Percentiles rank a stretch among this genome's conserved stretches.
These are phyloP conservation scores for Prosopocoilus inquinatus DNA, from an alignment of 2,888 invertebrate genomes.

Conservation along the genomic window DNA sequence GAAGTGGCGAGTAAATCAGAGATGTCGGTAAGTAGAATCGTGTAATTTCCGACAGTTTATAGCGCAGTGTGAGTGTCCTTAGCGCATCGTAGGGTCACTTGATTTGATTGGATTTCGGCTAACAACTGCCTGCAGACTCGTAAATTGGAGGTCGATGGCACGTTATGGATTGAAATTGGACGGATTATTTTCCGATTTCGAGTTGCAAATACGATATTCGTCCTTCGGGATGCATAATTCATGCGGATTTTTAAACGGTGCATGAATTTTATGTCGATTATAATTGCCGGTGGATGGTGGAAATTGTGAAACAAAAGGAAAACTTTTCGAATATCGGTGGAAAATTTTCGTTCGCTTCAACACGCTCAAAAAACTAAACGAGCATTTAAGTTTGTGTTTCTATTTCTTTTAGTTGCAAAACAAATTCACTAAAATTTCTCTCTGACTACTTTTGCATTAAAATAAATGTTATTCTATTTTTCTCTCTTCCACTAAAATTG, in stretches of 20 bases:
- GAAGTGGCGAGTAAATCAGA: constrained; percentile 40
- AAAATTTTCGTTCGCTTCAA: too few relatives aligned
- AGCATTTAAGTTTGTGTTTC: too few relatives aligned
- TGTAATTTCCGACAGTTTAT: constrained; percentile 48
- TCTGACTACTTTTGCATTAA: too few relatives aligned
- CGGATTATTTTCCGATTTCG: constrained; percentile 35
- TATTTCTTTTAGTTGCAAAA: too few relatives aligned
- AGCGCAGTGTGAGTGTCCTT: constrained; percentile 36
- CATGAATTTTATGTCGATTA: constrained; percentile 11
- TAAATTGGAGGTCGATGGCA: constrained; percentile 45
- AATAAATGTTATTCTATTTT: too few relatives aligned
- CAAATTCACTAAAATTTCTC: too few relatives aligned
- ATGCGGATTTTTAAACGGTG: constrained; percentile 10
- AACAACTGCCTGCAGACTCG: constrained; percentile 44
- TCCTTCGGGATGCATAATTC: constrained; percentile 22
- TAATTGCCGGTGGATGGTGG: not conserved
- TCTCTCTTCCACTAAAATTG: too few relatives aligned
- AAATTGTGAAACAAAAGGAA: too few relatives aligned
- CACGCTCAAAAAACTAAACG: too few relatives aligned
- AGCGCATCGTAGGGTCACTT: constrained; percentile 39
- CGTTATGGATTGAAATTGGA: constrained; percentile 34
- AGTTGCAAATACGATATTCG: constrained; percentile 17
- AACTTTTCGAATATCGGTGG: too few relatives aligned
- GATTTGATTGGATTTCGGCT: constrained; percentile 48
- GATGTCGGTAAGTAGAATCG: constrained; percentile 42